Percentiles rank a stretch among this genome's conserved stretches.
Conservation (phyloP, 2,888 invertebrate species). For the Apantesis nais region DNA sequence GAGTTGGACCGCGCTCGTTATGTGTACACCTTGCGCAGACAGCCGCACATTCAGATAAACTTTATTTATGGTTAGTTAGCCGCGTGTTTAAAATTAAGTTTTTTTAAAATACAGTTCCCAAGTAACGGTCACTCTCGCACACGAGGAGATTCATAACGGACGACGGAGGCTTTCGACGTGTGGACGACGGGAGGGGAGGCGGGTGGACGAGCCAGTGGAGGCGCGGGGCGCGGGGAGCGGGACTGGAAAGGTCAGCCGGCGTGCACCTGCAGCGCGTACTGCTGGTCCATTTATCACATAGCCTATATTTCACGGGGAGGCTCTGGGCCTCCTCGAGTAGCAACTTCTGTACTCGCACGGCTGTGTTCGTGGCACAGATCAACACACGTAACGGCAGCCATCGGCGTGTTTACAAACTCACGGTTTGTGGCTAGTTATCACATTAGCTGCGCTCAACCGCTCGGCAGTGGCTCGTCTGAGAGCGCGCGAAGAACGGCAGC, state of each 20-base stretch:
- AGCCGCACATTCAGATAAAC: conserved; percentile 11
- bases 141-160: conserved; percentile 55
- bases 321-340: neutral
- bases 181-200: conserved; percentile 19
- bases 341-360: neutral
- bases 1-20: neutral
- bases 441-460: conserved; percentile 4
- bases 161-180: conserved; percentile 34
- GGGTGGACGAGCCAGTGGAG: conserved; percentile 17
- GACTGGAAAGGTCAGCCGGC: conserved; percentile 56
- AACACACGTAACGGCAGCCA: neutral
- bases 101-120: conserved; percentile 46
- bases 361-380: neutral
- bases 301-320: conserved; percentile 19
- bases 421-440: neutral
- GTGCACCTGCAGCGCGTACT: conserved; percentile 55
- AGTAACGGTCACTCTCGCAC: conserved; percentile 51
- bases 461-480: no score
- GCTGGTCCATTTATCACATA: conserved; percentile 50
- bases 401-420: neutral
- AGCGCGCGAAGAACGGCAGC: neutral
- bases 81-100: conserved; percentile 29
- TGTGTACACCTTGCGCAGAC: neutral
- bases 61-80: conserved; percentile 28
- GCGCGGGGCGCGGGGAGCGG: conserved; percentile 18